A percentile compares a stretch with the other conserved stretches of the same genome.
Evolutionary conservation across 2,797 vertebrate species (phyloP).

Genomic region (Enteromius afrohamiltoni): DNA sequence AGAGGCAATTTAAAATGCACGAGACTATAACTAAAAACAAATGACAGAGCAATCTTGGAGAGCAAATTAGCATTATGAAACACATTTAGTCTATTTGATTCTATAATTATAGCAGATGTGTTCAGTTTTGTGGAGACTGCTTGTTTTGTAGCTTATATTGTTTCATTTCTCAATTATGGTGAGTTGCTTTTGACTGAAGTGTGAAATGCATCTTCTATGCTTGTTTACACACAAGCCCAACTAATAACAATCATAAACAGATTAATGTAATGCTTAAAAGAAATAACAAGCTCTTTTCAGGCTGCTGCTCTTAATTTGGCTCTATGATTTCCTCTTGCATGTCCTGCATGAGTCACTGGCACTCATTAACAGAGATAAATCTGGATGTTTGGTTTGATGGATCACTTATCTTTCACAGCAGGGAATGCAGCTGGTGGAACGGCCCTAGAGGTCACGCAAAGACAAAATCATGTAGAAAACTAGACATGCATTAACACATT

Average conservation of each 20-base stretch:
- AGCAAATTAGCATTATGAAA: background rate
- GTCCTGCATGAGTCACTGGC: constrained; percentile 28
- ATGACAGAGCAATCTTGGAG: background rate
- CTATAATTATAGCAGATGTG: background rate
- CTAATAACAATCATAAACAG: background rate
- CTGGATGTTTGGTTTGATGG: constrained; percentile 24
- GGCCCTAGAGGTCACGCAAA: constrained; percentile 17
- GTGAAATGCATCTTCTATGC: background rate
- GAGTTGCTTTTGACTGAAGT: background rate
- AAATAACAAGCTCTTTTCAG: background rate
- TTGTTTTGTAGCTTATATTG: background rate
- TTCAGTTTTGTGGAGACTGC: background rate
- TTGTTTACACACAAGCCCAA: background rate
- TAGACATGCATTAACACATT: background rate
- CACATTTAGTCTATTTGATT: background rate
- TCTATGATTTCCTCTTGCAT: background rate
- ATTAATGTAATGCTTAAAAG: constrained; percentile 2
- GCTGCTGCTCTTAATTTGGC: constrained; percentile 10
- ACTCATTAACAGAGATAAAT: constrained; percentile 39
- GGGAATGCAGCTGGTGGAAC: constrained; percentile 6
- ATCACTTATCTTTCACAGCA: constrained; percentile 34
- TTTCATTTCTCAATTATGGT: background rate
- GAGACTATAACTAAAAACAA: background rate
- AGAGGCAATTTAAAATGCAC: background rate
- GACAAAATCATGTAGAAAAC: constrained; percentile 8